Evolutionary conservation across 2,797 vertebrate genomes (phyloP).

Genomic region (Mastacembelus armatus): DNA sequence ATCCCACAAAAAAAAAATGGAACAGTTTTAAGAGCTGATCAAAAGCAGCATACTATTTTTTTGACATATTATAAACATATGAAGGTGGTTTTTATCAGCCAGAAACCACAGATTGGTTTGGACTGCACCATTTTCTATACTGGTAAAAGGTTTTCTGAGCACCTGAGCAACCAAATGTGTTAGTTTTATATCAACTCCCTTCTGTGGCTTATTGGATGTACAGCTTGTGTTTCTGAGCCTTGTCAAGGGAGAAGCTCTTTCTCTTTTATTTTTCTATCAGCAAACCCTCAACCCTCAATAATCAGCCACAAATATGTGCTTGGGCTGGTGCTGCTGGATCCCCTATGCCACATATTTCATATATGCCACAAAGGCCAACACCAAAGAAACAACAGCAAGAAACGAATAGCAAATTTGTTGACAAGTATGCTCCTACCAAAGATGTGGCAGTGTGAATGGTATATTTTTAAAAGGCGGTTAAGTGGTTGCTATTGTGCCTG

Average conservation of each 20-base stretch:
- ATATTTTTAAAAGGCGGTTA: slow-evolving; percentile 13
- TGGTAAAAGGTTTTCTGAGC: slow-evolving; percentile 37
- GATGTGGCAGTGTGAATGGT: slow-evolving; percentile 3
- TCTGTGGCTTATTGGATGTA: slow-evolving; percentile 19
- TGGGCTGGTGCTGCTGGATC: too few species aligned
- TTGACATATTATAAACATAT: too few species aligned
- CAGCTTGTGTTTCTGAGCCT: slow-evolving; percentile 9
- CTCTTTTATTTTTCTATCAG: too few species aligned
- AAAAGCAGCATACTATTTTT: too few species aligned
- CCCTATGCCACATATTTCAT: not conserved
- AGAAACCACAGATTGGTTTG: too few species aligned
- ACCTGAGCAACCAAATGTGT: slow-evolving; percentile 48
- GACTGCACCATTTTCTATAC: slow-evolving; percentile 29
- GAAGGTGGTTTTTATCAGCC: too few species aligned
- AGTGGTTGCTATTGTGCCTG: slow-evolving; percentile 27
- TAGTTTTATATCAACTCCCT: slow-evolving; percentile 35
- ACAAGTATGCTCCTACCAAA: slow-evolving; percentile 20
- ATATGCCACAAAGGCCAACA: not conserved
- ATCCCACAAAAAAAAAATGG: too few species aligned
- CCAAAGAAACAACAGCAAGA: slow-evolving; percentile 15
- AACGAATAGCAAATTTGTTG: slow-evolving; percentile 26
- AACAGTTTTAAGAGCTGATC: too few species aligned
- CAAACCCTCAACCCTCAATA: too few species aligned
- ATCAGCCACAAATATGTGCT: too few species aligned
- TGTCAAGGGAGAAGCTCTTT: too few species aligned